Percentiles rank a stretch among this genome's conserved stretches.
Conservation (phyloP, 2,797 vertebrate species). For the Poliocrania exsul region DNA sequence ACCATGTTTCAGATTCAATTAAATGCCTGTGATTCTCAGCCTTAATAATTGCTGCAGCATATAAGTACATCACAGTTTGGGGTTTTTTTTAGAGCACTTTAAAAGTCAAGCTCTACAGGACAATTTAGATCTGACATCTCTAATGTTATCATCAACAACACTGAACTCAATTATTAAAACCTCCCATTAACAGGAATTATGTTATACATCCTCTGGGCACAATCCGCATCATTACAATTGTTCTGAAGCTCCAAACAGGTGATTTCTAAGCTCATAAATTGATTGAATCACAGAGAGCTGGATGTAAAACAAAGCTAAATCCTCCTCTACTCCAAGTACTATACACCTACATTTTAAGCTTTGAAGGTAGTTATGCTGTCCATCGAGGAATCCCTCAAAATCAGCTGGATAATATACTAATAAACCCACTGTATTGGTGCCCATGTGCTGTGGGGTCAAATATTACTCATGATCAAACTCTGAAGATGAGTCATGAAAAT, state of each 20-base stretch:
- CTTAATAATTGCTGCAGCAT: conserved; percentile 30
- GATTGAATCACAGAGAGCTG: background rate
- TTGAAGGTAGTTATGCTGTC: background rate
- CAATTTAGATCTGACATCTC: background rate
- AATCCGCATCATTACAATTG: background rate
- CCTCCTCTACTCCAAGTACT: background rate
- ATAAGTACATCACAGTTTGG: background rate
- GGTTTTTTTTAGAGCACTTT: background rate
- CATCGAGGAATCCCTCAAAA: background rate
- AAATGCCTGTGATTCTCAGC: conserved; percentile 9
- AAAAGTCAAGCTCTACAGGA: background rate
- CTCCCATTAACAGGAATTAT: background rate
- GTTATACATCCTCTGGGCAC: background rate
- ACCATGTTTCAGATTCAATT: conserved; percentile 4
- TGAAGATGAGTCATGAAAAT: conserved; percentile 1
- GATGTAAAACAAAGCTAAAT: background rate
- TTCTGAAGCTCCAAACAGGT: background rate
- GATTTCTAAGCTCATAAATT: background rate
- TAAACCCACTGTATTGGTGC: background rate
- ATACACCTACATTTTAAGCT: background rate
- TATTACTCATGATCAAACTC: background rate
- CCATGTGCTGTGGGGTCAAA: background rate
- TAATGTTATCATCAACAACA: background rate
- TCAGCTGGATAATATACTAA: background rate
- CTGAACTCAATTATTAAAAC: conserved; percentile 8